Base-by-base conservation (phyloP, 2,797 vertebrate species). In the Erithacus rubecula region DNA sequence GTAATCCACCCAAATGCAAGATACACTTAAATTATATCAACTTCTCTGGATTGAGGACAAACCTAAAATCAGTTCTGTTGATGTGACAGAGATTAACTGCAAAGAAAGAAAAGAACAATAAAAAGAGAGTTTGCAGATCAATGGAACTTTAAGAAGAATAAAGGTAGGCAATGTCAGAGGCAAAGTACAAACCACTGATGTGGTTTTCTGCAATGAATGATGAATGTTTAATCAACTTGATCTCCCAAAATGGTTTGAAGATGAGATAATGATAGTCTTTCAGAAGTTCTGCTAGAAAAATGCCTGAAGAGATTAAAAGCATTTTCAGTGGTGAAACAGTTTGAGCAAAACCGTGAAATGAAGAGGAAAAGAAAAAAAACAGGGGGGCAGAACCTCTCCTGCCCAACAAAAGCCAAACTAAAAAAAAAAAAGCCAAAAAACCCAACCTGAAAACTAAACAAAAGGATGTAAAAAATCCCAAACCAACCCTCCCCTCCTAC, bases 401-500 rank as follows among this genome's bases (percentile, higher is more conserved):
- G 5, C 12, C 3, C 13, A 11, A 27, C 46, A 46, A 70, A 13
- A 1, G 1, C 14, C 14, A 27, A 39, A n/a, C 14, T 14, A 27
- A 56, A n/a, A 56, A 17, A 19, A 19, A 23, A 22, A n/a, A 30
- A 16, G 13, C 24, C 47, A 15, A 43, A 51, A 52, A 39, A 47
- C 5, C 3, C 47, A 29, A 2, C 1, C 21, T 13, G 29, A 64
- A 43, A 58, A 6, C 7, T 23, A 27, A 11, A 23, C 47, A 39
- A 26, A 26, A 32, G 1, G 5, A 7, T 9, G 3, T 18, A 41
- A 5, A 6, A 2, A 36, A 17, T 2, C 2, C 24, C 36, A 37
- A 36, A n/a, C 11, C 17, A 51, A 58, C 11, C 17, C 1, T 0
- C 11, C 10, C 16, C 9, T 52, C 32, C 21, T 12, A 5, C 1